These are phyloP conservation scores for Cephus sareptanus DNA, from an alignment of 2,888 invertebrate species.

Conservation along the genomic window DNA sequence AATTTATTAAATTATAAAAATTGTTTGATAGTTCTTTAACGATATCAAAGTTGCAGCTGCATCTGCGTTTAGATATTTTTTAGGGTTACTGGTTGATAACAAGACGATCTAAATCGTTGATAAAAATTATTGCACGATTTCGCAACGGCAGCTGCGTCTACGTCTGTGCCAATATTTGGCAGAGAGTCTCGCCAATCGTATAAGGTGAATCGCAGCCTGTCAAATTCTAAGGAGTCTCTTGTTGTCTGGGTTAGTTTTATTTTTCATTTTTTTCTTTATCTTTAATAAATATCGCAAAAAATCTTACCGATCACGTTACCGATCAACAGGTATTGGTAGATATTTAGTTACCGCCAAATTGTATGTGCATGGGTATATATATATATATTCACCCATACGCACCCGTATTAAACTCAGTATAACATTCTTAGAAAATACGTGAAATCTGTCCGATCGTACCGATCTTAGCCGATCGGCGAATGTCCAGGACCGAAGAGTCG, in stretches of 20 bases:
- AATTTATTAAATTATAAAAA: too few relatives aligned
- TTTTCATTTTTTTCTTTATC: background rate
- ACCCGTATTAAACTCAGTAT: too few relatives aligned
- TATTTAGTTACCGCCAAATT: background rate
- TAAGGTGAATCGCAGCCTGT: background rate
- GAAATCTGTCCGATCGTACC: background rate
- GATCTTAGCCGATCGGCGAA: background rate
- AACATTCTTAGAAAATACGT: background rate
- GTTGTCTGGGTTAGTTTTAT: constrained; percentile 10
- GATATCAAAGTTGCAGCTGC: background rate
- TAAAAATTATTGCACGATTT: too few relatives aligned
- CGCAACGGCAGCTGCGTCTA: constrained; percentile 41
- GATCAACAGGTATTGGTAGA: background rate
- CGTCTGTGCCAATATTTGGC: constrained; percentile 50
- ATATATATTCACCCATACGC: too few relatives aligned
- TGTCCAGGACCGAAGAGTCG: background rate
- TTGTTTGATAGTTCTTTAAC: too few relatives aligned
- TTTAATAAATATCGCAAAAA: background rate
- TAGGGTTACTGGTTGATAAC: background rate
- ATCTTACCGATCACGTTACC: background rate
- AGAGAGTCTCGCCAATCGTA: constrained; percentile 17
- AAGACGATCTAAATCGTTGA: background rate
- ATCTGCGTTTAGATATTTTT: background rate
- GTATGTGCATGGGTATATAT: too few relatives aligned
- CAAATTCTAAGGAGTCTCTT: constrained; percentile 4